These are phyloP conservation scores for Microtus richardsoni DNA, from an alignment of 2,113 vertebrate species.

Conservation along the genomic window DNA sequence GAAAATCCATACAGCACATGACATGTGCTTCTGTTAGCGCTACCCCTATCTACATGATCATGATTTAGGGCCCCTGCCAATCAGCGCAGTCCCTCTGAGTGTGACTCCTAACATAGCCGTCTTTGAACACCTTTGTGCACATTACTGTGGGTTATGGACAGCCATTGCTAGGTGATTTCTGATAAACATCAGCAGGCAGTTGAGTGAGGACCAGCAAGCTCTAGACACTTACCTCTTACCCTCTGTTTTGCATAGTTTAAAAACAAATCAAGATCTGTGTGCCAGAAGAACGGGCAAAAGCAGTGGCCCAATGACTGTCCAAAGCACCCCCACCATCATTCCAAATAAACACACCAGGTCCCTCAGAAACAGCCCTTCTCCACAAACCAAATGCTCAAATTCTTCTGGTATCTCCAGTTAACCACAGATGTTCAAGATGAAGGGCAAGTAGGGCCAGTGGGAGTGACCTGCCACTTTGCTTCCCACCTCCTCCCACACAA, in stretches of 20 bases:
- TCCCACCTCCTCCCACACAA: neutral
- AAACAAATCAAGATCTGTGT: neutral
- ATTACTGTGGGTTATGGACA: neutral
- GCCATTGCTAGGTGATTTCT: neutral
- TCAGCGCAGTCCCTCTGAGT: neutral
- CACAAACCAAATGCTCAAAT: slow-evolving; percentile 41
- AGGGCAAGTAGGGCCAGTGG: neutral
- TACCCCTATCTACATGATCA: neutral
- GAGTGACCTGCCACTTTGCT: neutral
- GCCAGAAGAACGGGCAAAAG: neutral
- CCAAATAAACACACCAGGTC: neutral
- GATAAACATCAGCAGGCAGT: neutral
- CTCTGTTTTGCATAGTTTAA: neutral
- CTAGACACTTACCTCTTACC: neutral
- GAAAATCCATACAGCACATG: neutral
- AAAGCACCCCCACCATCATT: neutral
- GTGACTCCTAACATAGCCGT: neutral
- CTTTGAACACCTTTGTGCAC: neutral
- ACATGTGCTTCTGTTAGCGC: neutral
- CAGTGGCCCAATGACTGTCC: neutral
- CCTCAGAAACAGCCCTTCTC: slow-evolving; percentile 50
- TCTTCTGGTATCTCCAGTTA: slow-evolving; percentile 22
- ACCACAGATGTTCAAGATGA: slow-evolving; percentile 51
- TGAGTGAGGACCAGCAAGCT: neutral
- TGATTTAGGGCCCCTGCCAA: neutral